Percentiles rank a stretch among this genome's conserved stretches.
phyloP scores from a whole-genome alignment of 2,113 vertebrate species.

The Telmatochromis brichardi region DNA sequence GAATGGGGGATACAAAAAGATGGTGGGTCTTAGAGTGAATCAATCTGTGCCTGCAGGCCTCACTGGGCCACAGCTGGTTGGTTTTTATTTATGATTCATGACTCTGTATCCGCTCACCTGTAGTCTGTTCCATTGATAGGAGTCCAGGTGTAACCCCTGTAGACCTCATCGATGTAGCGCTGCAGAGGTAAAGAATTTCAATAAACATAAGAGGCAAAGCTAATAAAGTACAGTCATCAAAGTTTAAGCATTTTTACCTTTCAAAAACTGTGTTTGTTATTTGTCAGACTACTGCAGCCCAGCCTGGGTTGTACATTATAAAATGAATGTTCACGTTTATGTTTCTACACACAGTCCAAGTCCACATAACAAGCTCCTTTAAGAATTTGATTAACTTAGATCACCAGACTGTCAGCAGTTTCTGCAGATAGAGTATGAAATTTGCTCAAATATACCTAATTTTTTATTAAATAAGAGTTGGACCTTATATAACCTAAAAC shows the following conservation, averaged over 20 bases:
- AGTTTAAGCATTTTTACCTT: neutral
- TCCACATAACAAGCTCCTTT: neutral
- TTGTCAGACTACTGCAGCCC: neutral
- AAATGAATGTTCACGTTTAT: neutral
- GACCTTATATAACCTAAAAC: neutral
- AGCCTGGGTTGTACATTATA: neutral
- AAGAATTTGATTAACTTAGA: neutral
- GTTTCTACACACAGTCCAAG: neutral
- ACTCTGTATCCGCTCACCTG: constrained; percentile 75
- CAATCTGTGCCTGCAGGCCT: neutral
- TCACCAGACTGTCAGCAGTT: neutral
- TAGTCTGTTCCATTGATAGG: constrained; percentile 96
- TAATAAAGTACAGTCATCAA: neutral
- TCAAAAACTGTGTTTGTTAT: neutral
- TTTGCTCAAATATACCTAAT: neutral
- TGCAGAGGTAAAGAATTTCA: constrained; percentile 38
- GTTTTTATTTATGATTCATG: neutral
- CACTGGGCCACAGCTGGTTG: neutral
- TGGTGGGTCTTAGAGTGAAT: neutral
- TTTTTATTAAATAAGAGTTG: neutral
- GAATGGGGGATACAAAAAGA: neutral
- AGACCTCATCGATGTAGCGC: constrained; percentile 92
- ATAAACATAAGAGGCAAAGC: neutral
- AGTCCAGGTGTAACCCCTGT: constrained; percentile 89
- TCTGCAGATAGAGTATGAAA: neutral